These are phyloP conservation scores for Lottia gigantea DNA, from an alignment of 2,888 invertebrate genomes.

Conservation along the genomic window DNA sequence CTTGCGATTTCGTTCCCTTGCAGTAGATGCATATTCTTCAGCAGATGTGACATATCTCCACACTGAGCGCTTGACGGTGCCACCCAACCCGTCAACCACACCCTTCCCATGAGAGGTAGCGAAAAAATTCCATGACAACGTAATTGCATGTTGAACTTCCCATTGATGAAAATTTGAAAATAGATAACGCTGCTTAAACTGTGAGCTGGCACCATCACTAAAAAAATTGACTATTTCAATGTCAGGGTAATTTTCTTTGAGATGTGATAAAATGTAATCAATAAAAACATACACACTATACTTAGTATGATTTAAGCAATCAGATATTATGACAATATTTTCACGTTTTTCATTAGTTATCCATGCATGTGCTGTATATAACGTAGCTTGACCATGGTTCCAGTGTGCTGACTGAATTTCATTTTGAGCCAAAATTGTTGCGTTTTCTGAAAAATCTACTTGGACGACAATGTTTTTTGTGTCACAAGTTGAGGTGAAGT, in stretches of 20 bases:
- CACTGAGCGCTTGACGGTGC: background rate
- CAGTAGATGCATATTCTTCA: background rate
- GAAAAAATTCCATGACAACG: conserved; percentile 14
- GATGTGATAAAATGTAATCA: background rate
- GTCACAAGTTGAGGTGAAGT: background rate
- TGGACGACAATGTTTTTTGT: background rate
- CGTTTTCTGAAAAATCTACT: background rate
- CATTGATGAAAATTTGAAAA: background rate
- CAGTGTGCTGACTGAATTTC: background rate
- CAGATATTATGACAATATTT: background rate
- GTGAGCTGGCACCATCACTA: background rate
- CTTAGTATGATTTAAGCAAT: background rate
- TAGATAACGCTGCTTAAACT: background rate
- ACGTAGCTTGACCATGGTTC: background rate
- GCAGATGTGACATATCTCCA: background rate
- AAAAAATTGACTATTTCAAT: background rate
- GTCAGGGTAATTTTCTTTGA: background rate
- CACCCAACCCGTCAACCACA: conserved; percentile 14
- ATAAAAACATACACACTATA: background rate
- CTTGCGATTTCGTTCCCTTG: background rate
- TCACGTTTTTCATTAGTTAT: background rate
- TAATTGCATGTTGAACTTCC: background rate
- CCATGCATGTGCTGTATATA: conserved; percentile 3
- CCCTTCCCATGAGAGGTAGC: conserved; percentile 20
- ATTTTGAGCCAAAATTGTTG: background rate